Percentiles rank a stretch among this genome's conserved stretches.
These are phyloP conservation scores for Condylura cristata DNA, from an alignment of 2,113 vertebrate genomes.

Conservation along the genomic window DNA sequence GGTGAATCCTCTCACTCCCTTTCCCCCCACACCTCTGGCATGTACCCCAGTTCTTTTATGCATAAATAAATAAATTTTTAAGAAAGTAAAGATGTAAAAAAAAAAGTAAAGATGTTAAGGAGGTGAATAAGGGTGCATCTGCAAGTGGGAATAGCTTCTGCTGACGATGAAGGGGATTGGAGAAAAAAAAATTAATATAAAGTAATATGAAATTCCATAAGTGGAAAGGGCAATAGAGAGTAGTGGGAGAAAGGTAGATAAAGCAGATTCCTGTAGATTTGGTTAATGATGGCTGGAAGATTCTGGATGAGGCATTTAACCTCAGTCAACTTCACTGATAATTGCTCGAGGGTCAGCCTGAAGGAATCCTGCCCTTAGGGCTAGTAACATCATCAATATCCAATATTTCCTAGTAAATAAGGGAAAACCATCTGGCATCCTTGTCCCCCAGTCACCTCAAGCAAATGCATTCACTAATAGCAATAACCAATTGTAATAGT, in stretches of 20 bases:
- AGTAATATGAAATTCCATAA: not conserved
- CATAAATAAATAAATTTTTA: too few relatives aligned
- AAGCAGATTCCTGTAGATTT: not conserved
- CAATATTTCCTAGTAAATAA: not conserved
- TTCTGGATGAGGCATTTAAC: not conserved
- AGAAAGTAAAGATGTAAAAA: too few relatives aligned
- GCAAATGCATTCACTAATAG: not conserved
- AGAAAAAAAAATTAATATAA: not conserved
- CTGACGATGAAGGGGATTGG: not conserved
- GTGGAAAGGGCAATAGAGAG: not conserved
- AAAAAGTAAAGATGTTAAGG: not conserved
- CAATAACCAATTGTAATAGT: not conserved
- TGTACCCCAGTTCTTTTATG: too few relatives aligned
- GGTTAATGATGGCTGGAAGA: not conserved
- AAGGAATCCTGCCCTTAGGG: not conserved
- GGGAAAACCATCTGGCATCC: not conserved
- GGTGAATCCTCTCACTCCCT: too few relatives aligned
- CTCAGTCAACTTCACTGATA: accelerated
- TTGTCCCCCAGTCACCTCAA: not conserved
- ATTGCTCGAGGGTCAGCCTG: not conserved
- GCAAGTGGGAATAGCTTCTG: not conserved
- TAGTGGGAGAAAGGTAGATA: not conserved
- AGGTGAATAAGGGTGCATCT: not conserved
- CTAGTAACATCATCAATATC: not conserved
- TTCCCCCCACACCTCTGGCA: too few relatives aligned